Evolutionary conservation across 2,888 invertebrate genomes (phyloP).

Genomic region (Drosophila picticornis): DNA sequence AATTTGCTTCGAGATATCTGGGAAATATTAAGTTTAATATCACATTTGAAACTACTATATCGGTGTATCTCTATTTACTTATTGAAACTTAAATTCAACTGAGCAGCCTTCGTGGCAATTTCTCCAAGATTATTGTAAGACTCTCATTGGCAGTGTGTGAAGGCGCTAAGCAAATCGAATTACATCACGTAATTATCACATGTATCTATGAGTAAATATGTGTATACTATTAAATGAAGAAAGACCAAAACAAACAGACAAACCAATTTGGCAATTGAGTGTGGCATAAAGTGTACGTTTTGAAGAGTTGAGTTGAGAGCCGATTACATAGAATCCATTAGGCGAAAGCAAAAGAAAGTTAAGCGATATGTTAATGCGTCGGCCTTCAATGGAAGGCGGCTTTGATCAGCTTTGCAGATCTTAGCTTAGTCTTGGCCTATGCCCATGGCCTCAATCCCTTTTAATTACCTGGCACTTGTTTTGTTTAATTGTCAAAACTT

Average conservation of each 20-base stretch:
- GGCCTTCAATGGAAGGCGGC: conserved; percentile 8
- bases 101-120: not conserved
- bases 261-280: conserved; percentile 66
- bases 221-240: conserved; percentile 7
- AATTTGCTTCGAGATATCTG: not conserved
- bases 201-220: conserved; percentile 46
- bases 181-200: conserved; percentile 60
- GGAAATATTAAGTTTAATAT: not conserved
- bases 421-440: conserved; percentile 29
- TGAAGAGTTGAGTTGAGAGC: conserved; percentile 31
- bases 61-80: not conserved
- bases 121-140: conserved; percentile 9
- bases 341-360: conserved; percentile 61
- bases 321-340: conserved; percentile 77
- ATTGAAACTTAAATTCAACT: not conserved
- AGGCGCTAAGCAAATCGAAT: conserved; percentile 31
- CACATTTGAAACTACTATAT: not conserved
- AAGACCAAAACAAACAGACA: conserved; percentile 43
- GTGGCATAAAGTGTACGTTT: conserved; percentile 29
- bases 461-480: conserved; percentile 60
- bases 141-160: conserved; percentile 9
- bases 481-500: conserved; percentile 71
- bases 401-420: conserved; percentile 6
- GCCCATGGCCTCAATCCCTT: conserved; percentile 73
- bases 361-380: conserved; percentile 22